phyloP scores from a whole-genome alignment of 1,140 invertebrate species.

The Anastatus disparis region DNA sequence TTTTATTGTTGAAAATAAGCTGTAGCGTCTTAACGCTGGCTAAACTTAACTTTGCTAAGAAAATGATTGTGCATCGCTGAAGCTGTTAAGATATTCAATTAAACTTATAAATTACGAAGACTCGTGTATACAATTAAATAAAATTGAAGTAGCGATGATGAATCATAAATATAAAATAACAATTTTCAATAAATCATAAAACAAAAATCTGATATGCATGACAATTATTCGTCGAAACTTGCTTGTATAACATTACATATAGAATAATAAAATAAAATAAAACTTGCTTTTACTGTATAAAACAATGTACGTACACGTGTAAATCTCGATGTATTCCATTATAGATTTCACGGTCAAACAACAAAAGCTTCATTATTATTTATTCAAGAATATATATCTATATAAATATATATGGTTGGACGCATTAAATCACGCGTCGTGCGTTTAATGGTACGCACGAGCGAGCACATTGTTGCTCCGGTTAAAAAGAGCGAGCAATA shows the following conservation, averaged over 20 bases:
- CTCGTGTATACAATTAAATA: no score
- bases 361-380: slow-evolving; percentile 15
- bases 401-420: no score
- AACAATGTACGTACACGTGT: no score
- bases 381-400: not conserved
- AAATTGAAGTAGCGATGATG: no score
- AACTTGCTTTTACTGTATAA: no score
- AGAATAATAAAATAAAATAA: no score
- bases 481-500: not conserved
- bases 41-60: not conserved
- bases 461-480: slow-evolving; percentile 13
- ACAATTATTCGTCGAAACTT: no score
- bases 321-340: no score
- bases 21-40: not conserved
- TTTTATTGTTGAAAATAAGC: slow-evolving; percentile 30
- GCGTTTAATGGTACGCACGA: slow-evolving; percentile 6
- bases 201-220: no score
- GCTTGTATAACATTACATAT: no score
- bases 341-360: slow-evolving; percentile 8
- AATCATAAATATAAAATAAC: no score
- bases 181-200: no score
- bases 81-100: slow-evolving; percentile 18
- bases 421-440: not conserved
- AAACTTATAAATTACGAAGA: slow-evolving; percentile 22
- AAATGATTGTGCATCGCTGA: not conserved